Evolutionary conservation across 2,797 vertebrate species (phyloP).

Genomic region (Ibycter americanus): DNA sequence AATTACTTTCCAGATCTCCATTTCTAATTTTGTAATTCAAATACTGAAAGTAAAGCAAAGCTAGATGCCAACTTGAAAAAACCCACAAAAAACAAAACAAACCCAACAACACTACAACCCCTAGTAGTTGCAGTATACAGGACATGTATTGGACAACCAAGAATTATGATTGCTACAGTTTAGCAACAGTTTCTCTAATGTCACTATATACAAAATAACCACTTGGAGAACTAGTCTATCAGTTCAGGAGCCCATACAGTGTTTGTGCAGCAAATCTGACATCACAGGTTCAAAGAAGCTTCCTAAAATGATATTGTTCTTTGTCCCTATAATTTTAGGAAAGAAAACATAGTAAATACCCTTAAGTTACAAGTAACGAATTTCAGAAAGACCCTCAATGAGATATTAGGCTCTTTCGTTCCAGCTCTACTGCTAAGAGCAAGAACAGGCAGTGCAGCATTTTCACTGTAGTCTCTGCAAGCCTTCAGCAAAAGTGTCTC

Average conservation of each 20-base stretch:
- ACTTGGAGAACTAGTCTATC: neutral
- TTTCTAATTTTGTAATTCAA: neutral
- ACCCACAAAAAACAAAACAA: neutral
- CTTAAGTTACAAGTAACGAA: neutral
- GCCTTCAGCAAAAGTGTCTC: neutral
- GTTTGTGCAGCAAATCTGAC: neutral
- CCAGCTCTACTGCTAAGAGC: neutral
- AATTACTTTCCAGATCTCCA: neutral
- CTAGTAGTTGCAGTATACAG: neutral
- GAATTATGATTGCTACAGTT: neutral
- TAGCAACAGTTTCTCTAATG: neutral
- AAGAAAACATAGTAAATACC: neutral
- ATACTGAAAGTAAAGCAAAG: neutral
- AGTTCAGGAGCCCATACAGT: neutral
- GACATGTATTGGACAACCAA: neutral
- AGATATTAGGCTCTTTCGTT: neutral
- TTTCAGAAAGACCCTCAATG: neutral
- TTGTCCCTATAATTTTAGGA: neutral
- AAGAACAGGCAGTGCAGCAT: neutral
- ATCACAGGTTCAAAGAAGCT: neutral
- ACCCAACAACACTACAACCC: neutral
- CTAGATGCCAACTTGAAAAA: neutral
- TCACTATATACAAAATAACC: neutral
- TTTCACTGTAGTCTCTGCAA: neutral
- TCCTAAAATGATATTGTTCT: neutral